These are phyloP conservation scores for Lepidurus arcticus DNA, from an alignment of 1,140 invertebrate species.

Conservation along the genomic window DNA sequence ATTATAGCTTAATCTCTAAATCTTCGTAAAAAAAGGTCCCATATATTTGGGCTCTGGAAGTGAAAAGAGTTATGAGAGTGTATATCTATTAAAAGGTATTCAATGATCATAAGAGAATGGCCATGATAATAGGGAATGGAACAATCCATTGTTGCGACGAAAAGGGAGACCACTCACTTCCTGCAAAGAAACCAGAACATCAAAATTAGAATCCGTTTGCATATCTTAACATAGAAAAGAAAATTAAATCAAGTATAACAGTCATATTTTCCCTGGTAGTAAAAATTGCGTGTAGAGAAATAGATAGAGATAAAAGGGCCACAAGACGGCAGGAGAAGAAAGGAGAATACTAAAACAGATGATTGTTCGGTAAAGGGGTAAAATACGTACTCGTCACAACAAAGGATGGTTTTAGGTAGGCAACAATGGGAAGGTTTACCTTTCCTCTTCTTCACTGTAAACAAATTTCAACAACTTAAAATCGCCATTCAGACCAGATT, in stretches of 20 bases:
- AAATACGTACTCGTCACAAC: constrained; percentile 29
- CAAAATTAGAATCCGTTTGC: not conserved
- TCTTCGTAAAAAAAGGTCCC: no score
- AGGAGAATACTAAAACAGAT: not conserved
- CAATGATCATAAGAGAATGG: no score
- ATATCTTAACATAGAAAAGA: no score
- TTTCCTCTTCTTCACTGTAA: constrained; percentile 13
- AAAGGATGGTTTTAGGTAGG: not conserved
- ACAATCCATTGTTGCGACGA: not conserved
- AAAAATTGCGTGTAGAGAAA: not conserved
- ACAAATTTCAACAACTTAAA: constrained; percentile 6
- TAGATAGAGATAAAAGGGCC: not conserved
- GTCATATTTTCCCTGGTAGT: not conserved
- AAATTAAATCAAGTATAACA: no score
- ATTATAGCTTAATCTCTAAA: no score
- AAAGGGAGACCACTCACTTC: constrained; percentile 27
- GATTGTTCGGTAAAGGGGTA: not conserved
- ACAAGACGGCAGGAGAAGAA: not conserved
- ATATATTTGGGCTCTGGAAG: no score
- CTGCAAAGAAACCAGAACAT: constrained; percentile 20
- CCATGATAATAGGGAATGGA: not conserved
- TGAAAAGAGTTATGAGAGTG: no score
- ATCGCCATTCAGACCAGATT: not conserved
- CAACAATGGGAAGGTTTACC: not conserved
- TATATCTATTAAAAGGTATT: no score